Conservation (phyloP, 2,113 vertebrate species). For the Rhizomys pruinosus region DNA sequence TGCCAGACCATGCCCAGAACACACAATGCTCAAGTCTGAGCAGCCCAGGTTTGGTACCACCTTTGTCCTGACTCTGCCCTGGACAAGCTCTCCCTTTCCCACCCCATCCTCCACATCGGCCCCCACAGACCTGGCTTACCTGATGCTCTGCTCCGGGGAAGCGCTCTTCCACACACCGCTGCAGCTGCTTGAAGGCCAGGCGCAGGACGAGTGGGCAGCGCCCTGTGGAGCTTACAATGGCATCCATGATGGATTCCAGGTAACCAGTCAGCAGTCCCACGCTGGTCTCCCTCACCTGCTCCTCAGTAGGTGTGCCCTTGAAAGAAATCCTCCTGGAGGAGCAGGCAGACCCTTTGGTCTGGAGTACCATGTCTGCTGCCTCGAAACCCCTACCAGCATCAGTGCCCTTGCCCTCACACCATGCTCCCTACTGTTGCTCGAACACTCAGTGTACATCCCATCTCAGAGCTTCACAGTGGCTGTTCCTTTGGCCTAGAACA, state of each 20-base stretch:
- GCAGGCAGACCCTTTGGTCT: not conserved
- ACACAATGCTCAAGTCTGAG: not conserved
- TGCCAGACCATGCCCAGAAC: not conserved
- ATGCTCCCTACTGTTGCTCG: not conserved
- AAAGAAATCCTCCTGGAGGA: constrained; percentile 91
- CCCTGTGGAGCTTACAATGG: constrained; percentile 90
- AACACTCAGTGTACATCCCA: fast-evolving
- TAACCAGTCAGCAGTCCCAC: constrained; percentile 92
- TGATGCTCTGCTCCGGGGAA: constrained; percentile 89
- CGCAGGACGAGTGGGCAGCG: constrained; percentile 92
- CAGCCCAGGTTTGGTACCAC: not conserved
- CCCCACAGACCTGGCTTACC: constrained; percentile 81
- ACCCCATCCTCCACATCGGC: not conserved
- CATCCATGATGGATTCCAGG: constrained; percentile 89
- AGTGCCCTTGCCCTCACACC: not conserved
- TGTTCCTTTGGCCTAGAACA: not conserved
- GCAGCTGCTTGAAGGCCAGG: constrained; percentile 92
- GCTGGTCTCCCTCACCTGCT: constrained; percentile 91
- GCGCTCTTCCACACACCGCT: constrained; percentile 88
- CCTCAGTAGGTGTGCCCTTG: constrained; percentile 90
- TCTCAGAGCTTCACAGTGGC: not conserved
- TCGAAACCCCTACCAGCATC: not conserved
- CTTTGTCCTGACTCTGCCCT: not conserved
- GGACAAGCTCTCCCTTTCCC: fast-evolving
- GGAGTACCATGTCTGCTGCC: not conserved